Conservation (phyloP, 2,113 vertebrate species). For the Labrus mixtus region DNA sequence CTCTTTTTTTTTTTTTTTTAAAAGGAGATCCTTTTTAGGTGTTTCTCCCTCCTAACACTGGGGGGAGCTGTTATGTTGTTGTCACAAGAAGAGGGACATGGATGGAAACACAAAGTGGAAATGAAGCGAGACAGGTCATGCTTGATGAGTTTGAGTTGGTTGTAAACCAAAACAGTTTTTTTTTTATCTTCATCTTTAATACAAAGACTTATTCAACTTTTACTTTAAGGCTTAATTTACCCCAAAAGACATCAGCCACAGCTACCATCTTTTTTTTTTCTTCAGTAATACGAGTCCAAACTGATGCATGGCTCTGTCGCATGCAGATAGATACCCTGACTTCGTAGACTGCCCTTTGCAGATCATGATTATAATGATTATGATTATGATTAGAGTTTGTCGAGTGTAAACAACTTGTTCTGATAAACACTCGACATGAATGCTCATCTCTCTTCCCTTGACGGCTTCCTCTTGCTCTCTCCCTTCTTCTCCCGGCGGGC, state of each 20-base stretch:
- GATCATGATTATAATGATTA: slow-evolving; percentile 62
- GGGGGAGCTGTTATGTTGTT: slow-evolving; percentile 78
- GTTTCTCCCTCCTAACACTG: slow-evolving; percentile 65
- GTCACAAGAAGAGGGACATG: slow-evolving; percentile 23
- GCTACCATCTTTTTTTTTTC: not conserved
- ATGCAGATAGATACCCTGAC: slow-evolving; percentile 36
- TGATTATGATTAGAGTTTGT: slow-evolving; percentile 68
- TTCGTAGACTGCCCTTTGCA: slow-evolving; percentile 54
- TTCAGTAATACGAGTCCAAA: slow-evolving; percentile 12
- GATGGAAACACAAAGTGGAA: not conserved
- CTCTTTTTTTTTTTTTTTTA: not conserved
- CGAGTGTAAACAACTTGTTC: slow-evolving; percentile 69
- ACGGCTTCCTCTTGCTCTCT: slow-evolving; percentile 33
- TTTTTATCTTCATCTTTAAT: no score
- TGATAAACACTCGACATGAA: slow-evolving; percentile 61
- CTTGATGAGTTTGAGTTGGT: slow-evolving; percentile 1
- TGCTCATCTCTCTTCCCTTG: slow-evolving; percentile 53
- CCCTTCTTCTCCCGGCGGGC: slow-evolving; percentile 22
- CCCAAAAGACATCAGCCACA: not conserved
- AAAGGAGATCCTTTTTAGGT: not conserved
- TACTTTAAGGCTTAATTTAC: no score
- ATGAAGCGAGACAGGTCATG: slow-evolving; percentile 21
- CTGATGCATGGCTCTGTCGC: slow-evolving; percentile 19
- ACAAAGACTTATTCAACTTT: no score
- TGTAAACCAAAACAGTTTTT: not conserved